Base-by-base conservation (phyloP, 2,113 vertebrate genomes). In the Tamias sibiricus region DNA sequence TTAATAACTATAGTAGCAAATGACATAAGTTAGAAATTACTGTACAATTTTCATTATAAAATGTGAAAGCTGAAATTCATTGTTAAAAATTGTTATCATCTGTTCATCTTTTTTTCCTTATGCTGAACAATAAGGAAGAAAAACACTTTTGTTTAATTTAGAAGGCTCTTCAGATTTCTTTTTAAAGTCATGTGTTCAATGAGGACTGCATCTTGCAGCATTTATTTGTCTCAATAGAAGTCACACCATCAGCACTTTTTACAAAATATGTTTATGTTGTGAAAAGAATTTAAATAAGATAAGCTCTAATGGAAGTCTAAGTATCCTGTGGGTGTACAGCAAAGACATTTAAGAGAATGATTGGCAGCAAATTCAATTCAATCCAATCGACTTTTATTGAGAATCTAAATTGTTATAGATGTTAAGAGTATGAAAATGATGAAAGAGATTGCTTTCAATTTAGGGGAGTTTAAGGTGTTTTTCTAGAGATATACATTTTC, bases 101-200 rank as follows among this genome's bases (percentile, higher is more conserved):
- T 57, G 1, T 8, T 97, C 40, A 96, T 7, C 54, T 54, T 42
- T 92, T 92, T 64, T 85, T 95, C 16, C n/a, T 85, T 87, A 28
- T 94, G 19, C 7, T 83, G 35, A 88, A 95, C 72, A 97, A 98
- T 92, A 94, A 68, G 35, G n/a, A 62, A 81, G 98, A 97, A 92
- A 74, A 28, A 87, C 0, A 8, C 66, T 97, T 91, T 87, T 83
- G 37, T 76, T 94, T 91, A 76, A 95, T 84, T 91, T 94, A 57
- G 83, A 71, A 95, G 80, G 7, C 64, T 95, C 95, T 97, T 68
- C 59, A 96, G 57, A 91, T 87, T 92, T 14, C 40, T 93, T 87
- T 95, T 86, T 68, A 92, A 91, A 97, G 4, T 74, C 68, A 94
- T 96, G 54, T 11, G 72, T 96, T 95, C 90, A 97, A 40, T 86